Evolutionary conservation across 2,888 invertebrate species (phyloP), one percentile per base, ranked within the genome.

Genomic region (Plebejus melissa): DNA sequence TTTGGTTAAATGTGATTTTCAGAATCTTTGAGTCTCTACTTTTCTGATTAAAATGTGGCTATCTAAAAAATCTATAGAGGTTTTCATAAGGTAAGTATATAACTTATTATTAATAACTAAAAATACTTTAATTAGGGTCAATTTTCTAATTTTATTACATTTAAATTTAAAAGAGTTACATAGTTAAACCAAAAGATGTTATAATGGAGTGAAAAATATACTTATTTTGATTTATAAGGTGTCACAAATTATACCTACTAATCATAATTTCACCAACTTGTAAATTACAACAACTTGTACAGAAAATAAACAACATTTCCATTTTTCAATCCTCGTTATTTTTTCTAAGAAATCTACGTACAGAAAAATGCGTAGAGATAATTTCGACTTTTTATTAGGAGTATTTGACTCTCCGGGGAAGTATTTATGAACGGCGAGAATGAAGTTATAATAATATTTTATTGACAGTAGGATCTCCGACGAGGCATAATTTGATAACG

Each of bases 1-100:
- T 69, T 69, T 69, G 69, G 36, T 69, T 38, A 69, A 36, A 69
- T 38, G 69, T 69, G 38, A 69, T 69, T 69, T 38, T 38, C 7
- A 38, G 38, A 69, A 38, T 16, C 69, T 32, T 13, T 16, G n/a
- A 69, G 32, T 60, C 9, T 60, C 4, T 60, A 60, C 9, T 2
- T 60, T 60, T 11, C 22, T 28, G 28, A 11, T 60, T 4, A 22
- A 58, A 58, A 9, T 58, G 22, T 22, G 28, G 28, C 22, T 11
- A 28, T 4, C 28, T 60, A 11, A 60, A 60, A 60, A 60, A 60
- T 60, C 11, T 7, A 28, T 0, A 11, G 46, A 46, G 11, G 46
- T 46, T 9, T 46, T 32, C 32, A 22, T 22, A 22, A 22, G 0
- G 22, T 22, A 22, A 22, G 22, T 22, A 22, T 22, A 22, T 22